A percentile compares a stretch with the other conserved stretches of the same genome.
phyloP scores from a whole-genome alignment of 2,113 vertebrate genomes.

The Calypte anna region DNA sequence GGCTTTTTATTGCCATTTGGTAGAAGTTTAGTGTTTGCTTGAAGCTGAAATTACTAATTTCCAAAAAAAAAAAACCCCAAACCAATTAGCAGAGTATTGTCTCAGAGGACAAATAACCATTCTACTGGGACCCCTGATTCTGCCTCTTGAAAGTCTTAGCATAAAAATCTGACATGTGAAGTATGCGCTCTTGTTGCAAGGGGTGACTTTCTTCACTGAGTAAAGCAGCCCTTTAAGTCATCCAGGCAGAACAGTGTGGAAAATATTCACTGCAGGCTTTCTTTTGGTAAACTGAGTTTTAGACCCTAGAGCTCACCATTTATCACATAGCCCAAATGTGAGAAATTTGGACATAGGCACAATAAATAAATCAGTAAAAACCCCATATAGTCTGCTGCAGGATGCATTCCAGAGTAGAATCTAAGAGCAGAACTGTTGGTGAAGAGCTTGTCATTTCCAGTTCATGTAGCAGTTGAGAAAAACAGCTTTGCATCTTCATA shows the following conservation, averaged over 20 bases:
- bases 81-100: neutral
- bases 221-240: neutral
- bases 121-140: neutral
- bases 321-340: neutral
- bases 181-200: neutral
- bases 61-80: too few relatives aligned
- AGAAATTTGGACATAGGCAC: neutral
- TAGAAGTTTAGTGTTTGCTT: neutral
- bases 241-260: neutral
- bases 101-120: neutral
- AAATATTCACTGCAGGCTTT: neutral
- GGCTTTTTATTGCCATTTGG: neutral
- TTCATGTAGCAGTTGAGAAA: neutral
- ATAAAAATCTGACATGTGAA: neutral
- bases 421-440: neutral
- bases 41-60: neutral
- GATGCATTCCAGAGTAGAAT: neutral
- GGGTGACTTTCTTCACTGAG: neutral
- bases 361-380: slow-evolving; percentile 9
- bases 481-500: neutral
- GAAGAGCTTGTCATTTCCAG: slow-evolving; percentile 8
- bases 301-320: neutral
- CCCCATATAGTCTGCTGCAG: neutral
- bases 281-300: neutral
- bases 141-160: neutral